Evolutionary conservation across 2,888 invertebrate genomes (phyloP).

Genomic region (Catotricha subobsoleta): DNA sequence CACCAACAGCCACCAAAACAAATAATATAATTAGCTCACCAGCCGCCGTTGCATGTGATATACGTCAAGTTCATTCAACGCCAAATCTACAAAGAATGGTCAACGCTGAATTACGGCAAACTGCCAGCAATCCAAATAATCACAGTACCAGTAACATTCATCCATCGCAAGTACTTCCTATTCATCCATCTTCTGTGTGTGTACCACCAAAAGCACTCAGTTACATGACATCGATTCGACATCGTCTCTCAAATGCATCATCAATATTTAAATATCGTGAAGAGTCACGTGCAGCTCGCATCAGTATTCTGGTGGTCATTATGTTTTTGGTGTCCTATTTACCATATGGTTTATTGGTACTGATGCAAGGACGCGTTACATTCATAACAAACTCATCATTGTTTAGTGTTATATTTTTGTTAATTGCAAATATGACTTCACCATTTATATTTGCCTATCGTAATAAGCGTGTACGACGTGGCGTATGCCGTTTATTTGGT

Average conservation of each 20-base stretch:
- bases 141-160: conserved; percentile 5
- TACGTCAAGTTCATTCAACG: conserved; percentile 18
- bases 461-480: conserved; percentile 30
- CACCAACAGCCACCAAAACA: too few relatives aligned
- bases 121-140: not conserved
- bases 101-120: conserved; percentile 14
- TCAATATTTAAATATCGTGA: conserved; percentile 71
- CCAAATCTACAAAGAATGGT: conserved; percentile 25
- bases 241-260: conserved; percentile 68
- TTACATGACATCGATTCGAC: conserved; percentile 51
- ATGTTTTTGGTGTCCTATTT: conserved; percentile 30
- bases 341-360: conserved; percentile 26
- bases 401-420: conserved; percentile 25
- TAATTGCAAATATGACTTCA: conserved; percentile 27
- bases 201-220: conserved; percentile 28
- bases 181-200: conserved; percentile 20
- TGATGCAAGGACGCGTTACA: conserved; percentile 23
- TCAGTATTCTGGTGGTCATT: conserved; percentile 40
- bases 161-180: conserved; percentile 1
- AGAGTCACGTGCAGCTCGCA: conserved; percentile 75
- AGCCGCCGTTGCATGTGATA: not conserved
- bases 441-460: conserved; percentile 30
- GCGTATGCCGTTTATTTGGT: conserved; percentile 26
- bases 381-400: conserved; percentile 22
- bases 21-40: not conserved